A percentile compares a stretch with the other conserved stretches of the same genome.
These are phyloP conservation scores for Asbolus verrucosus DNA, from an alignment of 1,140 invertebrate species.

Conservation along the genomic window DNA sequence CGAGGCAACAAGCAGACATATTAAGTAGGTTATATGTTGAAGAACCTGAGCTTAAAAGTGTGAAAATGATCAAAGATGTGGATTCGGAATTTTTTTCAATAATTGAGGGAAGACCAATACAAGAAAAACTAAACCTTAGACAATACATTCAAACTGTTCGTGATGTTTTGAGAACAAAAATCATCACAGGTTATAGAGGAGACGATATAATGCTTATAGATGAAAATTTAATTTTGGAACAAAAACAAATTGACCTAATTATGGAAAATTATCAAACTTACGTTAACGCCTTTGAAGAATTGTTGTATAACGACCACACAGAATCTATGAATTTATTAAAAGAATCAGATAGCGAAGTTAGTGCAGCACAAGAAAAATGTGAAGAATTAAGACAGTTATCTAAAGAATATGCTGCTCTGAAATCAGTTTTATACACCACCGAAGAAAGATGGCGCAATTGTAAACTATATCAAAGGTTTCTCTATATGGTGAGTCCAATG, in stretches of 20 bases:
- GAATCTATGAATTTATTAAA: conserved; percentile 70
- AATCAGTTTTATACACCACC: conserved; percentile 71
- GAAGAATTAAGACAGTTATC: conserved; percentile 68
- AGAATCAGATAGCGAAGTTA: conserved; percentile 67
- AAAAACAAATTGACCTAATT: conserved; percentile 68
- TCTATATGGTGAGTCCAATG: conserved; percentile 71
- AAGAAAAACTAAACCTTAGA: conserved; percentile 66
- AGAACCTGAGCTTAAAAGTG: conserved; percentile 54
- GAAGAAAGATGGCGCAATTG: conserved; percentile 73
- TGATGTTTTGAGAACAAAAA: conserved; percentile 68
- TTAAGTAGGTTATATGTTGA: conserved; percentile 62
- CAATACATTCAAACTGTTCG: conserved; percentile 71
- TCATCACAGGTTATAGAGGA: conserved; percentile 69
- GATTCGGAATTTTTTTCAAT: conserved; percentile 73
- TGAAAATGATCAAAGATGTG: conserved; percentile 69
- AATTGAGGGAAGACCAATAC: conserved; percentile 67
- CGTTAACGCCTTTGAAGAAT: conserved; percentile 73
- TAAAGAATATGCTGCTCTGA: conserved; percentile 67
- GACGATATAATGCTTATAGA: conserved; percentile 73
- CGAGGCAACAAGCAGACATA: conserved; percentile 58
- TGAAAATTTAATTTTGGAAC: conserved; percentile 71
- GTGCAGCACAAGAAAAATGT: conserved; percentile 66
- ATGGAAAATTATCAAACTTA: conserved; percentile 70
- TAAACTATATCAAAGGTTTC: conserved; percentile 75
- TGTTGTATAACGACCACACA: conserved; percentile 72